Base-by-base conservation (phyloP, 2,888 invertebrate genomes). In the Melanostoma mellinum region DNA sequence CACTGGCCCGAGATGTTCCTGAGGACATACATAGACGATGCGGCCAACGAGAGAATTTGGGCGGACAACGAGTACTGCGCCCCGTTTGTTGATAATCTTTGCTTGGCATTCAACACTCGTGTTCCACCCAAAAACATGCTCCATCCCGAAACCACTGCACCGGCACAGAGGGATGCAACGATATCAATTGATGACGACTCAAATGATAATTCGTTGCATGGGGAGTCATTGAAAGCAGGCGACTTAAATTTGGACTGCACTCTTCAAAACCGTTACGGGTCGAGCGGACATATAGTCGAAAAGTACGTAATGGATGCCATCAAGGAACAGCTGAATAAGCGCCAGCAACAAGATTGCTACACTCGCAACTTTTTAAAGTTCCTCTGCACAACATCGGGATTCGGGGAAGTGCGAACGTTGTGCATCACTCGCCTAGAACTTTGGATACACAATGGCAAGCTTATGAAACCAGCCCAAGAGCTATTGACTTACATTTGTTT, bases 401-500 rank as follows among this genome's bases (percentile, higher is more conserved):
- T 98, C 76, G 94, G 94, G 0, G 98, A 98, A 92, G 94, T 94
- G 32, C 89, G 90, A 6, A 88, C 89, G 2, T 82, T 91, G 6
- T 90, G 89, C 3, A 89, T 90, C 10, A 87, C 90, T 3, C 94
- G 96, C 0, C 92, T 99, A 30, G 99, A 99, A 90, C 94, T 96
- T 87, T 99, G 98, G 98, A 93, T 99, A 75, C 98, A 98, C 90
- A 98, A 98, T 89, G 98, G 98, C 80, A 99, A 99, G 93, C 92
- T 98, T 68, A 96, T 97, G 93, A 95, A 97, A 87, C 94, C 96
- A 32, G 98, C 98, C 0, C 98, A 98, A 90, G 99, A 99, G 91
- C 91, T 99, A 68, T 92, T 99, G 35, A 95, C 98, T 69, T 95
- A 96, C 88, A 94, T 99, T 86, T 98, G 98, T 90, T 94, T 95